A percentile compares a stretch with the other conserved stretches of the same genome.
phyloP scores from a whole-genome alignment of 2,888 invertebrate genomes.

The Napeogenes sylphis region DNA sequence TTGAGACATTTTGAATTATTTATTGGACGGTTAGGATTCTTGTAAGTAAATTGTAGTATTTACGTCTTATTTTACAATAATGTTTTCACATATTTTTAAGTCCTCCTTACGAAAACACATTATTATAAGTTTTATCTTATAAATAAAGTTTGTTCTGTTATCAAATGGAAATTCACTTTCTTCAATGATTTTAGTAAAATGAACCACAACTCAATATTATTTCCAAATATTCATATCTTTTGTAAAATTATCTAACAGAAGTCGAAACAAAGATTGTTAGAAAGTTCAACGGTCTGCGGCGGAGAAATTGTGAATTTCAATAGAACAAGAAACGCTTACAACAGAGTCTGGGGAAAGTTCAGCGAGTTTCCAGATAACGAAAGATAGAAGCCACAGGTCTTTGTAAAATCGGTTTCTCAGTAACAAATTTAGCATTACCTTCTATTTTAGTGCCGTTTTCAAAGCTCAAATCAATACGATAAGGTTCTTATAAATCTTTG shows the following conservation, averaged over 20 bases:
- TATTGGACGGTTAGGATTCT: too few species aligned
- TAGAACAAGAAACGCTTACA: slow-evolving; percentile 16
- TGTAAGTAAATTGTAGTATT: too few species aligned
- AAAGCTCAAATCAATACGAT: slow-evolving; percentile 3
- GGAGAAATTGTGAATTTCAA: slow-evolving; percentile 10
- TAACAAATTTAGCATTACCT: slow-evolving; percentile 8
- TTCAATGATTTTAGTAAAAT: background rate
- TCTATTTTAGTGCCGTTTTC: background rate
- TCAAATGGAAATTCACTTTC: too few species aligned
- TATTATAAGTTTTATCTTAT: too few species aligned
- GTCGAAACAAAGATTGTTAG: background rate
- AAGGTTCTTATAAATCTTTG: background rate
- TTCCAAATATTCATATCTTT: slow-evolving; percentile 1
- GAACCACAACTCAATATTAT: background rate
- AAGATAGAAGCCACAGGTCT: slow-evolving; percentile 15
- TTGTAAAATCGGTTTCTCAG: slow-evolving; percentile 4
- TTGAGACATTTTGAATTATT: too few species aligned
- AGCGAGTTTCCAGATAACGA: slow-evolving; percentile 13
- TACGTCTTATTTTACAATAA: too few species aligned
- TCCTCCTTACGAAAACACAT: too few species aligned
- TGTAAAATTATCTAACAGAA: background rate
- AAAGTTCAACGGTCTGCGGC: slow-evolving; percentile 1
- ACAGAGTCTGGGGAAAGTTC: slow-evolving; percentile 11
- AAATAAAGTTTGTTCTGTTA: too few species aligned
- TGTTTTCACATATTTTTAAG: too few species aligned